phyloP scores from a whole-genome alignment of 2,888 invertebrate species.

The Aspidiotus rigidus region DNA sequence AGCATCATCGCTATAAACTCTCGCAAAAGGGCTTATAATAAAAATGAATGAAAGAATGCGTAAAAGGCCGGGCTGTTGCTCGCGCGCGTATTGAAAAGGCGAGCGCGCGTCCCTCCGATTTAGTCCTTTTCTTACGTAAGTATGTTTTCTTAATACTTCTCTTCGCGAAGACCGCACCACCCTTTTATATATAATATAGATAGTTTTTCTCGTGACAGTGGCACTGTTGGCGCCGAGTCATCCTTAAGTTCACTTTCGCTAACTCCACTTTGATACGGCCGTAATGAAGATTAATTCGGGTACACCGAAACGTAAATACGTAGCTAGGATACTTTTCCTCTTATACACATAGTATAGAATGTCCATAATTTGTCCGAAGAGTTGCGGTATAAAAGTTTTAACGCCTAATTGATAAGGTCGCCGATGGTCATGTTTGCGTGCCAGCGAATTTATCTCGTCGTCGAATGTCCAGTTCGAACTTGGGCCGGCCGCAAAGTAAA shows the following conservation, averaged over 20 bases:
- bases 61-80: too few species aligned
- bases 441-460: background rate
- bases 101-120: too few species aligned
- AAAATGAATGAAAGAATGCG: too few species aligned
- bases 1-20: too few species aligned
- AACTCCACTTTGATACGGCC: background rate
- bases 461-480: background rate
- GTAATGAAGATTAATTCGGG: conserved; percentile 2
- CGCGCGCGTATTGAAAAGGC: too few species aligned
- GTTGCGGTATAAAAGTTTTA: background rate
- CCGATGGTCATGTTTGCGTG: background rate
- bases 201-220: background rate
- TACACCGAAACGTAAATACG: too few species aligned
- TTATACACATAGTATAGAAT: background rate
- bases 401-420: conserved; percentile 3
- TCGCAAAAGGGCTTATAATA: too few species aligned
- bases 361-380: background rate
- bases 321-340: too few species aligned
- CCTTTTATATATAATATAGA: too few species aligned
- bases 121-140: too few species aligned
- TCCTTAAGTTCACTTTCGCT: background rate
- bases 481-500: conserved; percentile 19
- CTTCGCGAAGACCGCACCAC: too few species aligned
- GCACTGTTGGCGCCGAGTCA: background rate
- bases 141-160: too few species aligned